A percentile compares a stretch with the other conserved stretches of the same genome.
These are phyloP conservation scores for Patella depressa DNA, from an alignment of 2,888 invertebrate species.

Conservation along the genomic window DNA sequence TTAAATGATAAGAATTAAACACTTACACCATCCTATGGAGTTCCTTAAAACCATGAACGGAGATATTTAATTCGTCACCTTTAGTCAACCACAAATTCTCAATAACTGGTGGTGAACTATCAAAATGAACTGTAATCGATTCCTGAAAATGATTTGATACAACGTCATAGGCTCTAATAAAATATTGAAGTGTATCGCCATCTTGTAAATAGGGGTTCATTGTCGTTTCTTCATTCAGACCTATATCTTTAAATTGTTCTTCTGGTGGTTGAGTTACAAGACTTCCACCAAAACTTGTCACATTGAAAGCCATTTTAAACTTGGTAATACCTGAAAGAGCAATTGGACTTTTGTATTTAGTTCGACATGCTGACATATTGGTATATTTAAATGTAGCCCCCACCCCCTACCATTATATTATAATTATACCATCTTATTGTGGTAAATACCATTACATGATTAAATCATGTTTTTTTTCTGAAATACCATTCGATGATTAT, in stretches of 20 bases:
- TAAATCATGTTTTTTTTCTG: too few species aligned
- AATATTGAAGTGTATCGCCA: constrained; percentile 36
- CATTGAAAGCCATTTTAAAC: constrained; percentile 28
- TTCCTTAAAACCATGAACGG: constrained; percentile 37
- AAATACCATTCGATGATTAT: too few species aligned
- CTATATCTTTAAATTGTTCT: not conserved
- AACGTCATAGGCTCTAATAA: constrained; percentile 36
- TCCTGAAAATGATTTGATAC: constrained; percentile 31
- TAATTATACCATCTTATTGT: too few species aligned
- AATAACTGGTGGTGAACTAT: constrained; percentile 40
- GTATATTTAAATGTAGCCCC: too few species aligned
- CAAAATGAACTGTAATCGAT: constrained; percentile 33
- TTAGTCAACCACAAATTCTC: constrained; percentile 39
- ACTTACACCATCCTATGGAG: constrained; percentile 37
- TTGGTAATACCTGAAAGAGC: constrained; percentile 30
- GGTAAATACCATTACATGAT: too few species aligned
- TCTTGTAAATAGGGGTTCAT: constrained; percentile 25
- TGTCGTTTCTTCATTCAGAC: constrained; percentile 15
- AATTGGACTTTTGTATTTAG: too few species aligned
- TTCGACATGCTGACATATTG: too few species aligned
- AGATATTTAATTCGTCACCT: constrained; percentile 28
- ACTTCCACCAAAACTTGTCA: constrained; percentile 21
- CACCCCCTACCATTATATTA: too few species aligned
- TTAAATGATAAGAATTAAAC: too few species aligned
- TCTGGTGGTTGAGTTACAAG: constrained; percentile 13